Conservation (phyloP, 2,797 vertebrate genomes). For the Microcaecilia unicolor region DNA sequence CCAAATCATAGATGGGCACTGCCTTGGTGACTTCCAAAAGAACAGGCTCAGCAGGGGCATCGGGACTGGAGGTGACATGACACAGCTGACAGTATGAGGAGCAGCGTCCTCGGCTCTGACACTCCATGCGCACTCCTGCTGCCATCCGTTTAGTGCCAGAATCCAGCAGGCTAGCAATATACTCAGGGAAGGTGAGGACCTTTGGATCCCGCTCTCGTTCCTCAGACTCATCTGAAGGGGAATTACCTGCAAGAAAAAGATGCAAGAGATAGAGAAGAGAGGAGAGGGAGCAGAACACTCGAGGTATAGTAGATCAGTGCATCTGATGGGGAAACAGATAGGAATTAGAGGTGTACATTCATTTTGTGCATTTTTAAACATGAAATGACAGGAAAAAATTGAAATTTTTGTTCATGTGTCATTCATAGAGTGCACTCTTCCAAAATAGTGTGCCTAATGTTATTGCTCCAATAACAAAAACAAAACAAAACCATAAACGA, state of each 20-base stretch:
- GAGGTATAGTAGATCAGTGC: too few species aligned
- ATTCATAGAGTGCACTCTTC: too few species aligned
- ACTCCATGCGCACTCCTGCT: constrained; percentile 87
- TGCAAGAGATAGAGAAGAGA: neutral
- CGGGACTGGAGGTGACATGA: constrained; percentile 66
- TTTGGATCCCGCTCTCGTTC: constrained; percentile 88
- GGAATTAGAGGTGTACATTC: too few species aligned
- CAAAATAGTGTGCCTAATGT: too few species aligned
- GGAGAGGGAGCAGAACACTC: too few species aligned
- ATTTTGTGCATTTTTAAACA: too few species aligned
- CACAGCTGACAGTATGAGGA: constrained; percentile 87
- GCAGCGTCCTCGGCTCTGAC: constrained; percentile 85
- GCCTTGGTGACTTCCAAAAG: constrained; percentile 90
- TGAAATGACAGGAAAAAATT: too few species aligned
- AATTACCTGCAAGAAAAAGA: constrained; percentile 68
- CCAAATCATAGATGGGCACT: constrained; percentile 83
- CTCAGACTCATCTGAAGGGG: constrained; percentile 91
- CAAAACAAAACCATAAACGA: too few species aligned
- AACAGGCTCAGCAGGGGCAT: constrained; percentile 70
- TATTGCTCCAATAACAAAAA: too few species aligned
- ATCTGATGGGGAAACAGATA: too few species aligned
- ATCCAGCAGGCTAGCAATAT: constrained; percentile 87
- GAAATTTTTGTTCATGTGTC: too few species aligned
- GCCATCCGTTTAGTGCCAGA: constrained; percentile 85
- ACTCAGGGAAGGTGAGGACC: constrained; percentile 87